Conservation (phyloP, 2,113 vertebrate genomes). For the Atrichornis clamosus region DNA sequence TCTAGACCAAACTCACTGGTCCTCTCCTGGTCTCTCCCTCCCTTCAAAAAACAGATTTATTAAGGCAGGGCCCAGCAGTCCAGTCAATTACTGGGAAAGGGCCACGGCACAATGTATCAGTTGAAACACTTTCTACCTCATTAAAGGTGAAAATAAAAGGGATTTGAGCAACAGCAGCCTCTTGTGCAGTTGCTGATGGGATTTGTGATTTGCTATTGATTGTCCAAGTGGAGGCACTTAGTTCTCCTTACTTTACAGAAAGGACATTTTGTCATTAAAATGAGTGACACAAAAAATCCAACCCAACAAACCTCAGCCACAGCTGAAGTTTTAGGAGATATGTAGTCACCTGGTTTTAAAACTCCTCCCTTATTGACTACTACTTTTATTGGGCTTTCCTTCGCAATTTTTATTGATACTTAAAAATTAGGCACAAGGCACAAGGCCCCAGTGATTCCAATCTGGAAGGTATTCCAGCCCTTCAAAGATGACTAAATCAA, state of each 20-base stretch:
- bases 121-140: conserved; percentile 49
- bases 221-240: conserved; percentile 49
- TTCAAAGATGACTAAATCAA: neutral
- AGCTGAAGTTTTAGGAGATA: neutral
- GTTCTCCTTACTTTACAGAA: conserved; percentile 12
- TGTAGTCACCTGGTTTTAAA: neutral
- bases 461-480: neutral
- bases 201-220: conserved; percentile 63
- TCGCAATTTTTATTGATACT: neutral
- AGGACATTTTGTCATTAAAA: conserved; percentile 38
- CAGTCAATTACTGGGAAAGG: conserved; percentile 49
- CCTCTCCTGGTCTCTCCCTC: neutral
- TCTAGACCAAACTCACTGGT: neutral
- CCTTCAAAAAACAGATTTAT: neutral
- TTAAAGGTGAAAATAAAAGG: conserved; percentile 67
- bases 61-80: neutral
- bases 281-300: neutral
- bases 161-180: conserved; percentile 45
- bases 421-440: neutral
- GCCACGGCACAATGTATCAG: conserved; percentile 21
- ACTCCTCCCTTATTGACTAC: neutral
- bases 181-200: conserved; percentile 9
- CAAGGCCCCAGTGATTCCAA: neutral
- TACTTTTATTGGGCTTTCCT: neutral
- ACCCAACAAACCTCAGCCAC: neutral